A percentile compares a stretch with the other conserved stretches of the same genome.
Conservation (phyloP, 1,140 invertebrate species). For the Drosophila triauraria region DNA sequence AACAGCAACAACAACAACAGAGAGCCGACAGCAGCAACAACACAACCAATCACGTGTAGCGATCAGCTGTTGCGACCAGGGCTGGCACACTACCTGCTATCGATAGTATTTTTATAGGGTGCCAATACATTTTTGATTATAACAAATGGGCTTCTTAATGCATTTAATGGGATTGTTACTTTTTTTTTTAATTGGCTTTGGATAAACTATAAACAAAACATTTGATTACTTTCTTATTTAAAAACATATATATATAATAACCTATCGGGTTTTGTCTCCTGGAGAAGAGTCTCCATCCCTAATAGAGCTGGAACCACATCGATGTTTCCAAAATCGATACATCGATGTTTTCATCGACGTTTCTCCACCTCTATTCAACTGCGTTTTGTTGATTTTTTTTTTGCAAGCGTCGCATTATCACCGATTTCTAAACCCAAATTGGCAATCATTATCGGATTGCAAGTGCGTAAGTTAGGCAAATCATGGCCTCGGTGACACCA, state of each 20-base stretch:
- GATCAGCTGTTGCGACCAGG: slow-evolving; percentile 21
- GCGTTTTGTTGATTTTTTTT: slow-evolving; percentile 42
- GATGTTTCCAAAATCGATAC: too few species aligned
- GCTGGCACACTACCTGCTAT: background rate
- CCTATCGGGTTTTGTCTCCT: background rate
- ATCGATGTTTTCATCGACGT: too few species aligned
- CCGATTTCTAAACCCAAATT: slow-evolving; percentile 7
- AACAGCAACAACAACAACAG: slow-evolving; percentile 48
- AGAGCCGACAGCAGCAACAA: slow-evolving; percentile 21
- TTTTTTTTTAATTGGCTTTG: too few species aligned
- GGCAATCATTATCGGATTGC: slow-evolving; percentile 3
- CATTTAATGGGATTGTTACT: too few species aligned
- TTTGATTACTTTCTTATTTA: background rate
- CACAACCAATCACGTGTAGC: slow-evolving; percentile 64
- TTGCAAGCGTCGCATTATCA: slow-evolving; percentile 46
- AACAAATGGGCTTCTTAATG: too few species aligned
- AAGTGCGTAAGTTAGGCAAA: background rate
- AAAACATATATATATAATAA: background rate
- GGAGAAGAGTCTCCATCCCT: background rate
- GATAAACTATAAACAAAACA: background rate
- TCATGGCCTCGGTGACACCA: background rate
- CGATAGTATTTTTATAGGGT: slow-evolving; percentile 21
- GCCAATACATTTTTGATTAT: background rate
- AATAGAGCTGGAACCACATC: too few species aligned
- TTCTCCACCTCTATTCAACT: slow-evolving; percentile 1